These are phyloP conservation scores for Ylistrum balloti DNA, from an alignment of 1,140 invertebrate species.

Conservation along the genomic window DNA sequence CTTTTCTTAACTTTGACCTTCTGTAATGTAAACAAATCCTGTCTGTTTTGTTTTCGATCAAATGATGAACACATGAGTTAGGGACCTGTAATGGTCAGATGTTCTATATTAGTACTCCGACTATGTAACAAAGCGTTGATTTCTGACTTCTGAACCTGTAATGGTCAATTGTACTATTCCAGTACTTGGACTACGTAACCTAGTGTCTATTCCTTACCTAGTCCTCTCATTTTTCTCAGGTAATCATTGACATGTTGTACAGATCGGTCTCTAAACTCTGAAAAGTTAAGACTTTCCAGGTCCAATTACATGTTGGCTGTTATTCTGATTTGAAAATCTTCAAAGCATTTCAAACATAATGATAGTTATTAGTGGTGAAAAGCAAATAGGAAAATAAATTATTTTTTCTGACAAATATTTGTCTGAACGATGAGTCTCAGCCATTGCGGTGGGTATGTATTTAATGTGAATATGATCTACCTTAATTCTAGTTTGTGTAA, in stretches of 20 bases:
- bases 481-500: conserved; percentile 16
- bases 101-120: too few species aligned
- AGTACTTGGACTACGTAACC: background rate
- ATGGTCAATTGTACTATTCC: background rate
- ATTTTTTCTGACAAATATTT: conserved; percentile 35
- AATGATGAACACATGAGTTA: too few species aligned
- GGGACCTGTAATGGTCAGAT: too few species aligned
- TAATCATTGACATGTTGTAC: background rate
- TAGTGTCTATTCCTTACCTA: background rate
- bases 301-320: conserved; percentile 33
- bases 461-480: conserved; percentile 35
- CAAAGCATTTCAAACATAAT: conserved; percentile 22
- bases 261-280: background rate
- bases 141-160: background rate
- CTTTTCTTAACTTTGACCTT: too few species aligned
- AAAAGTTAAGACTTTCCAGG: background rate
- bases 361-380: conserved; percentile 28
- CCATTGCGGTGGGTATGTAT: background rate
- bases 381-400: conserved; percentile 36
- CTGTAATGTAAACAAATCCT: too few species aligned
- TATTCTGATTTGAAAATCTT: background rate
- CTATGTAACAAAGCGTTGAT: too few species aligned
- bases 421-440: background rate
- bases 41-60: too few species aligned
- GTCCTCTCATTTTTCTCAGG: background rate